A percentile compares a stretch with the other conserved stretches of the same genome.
Conservation (phyloP, 2,797 vertebrate species). For the Hyperoplus lanceolatus region DNA sequence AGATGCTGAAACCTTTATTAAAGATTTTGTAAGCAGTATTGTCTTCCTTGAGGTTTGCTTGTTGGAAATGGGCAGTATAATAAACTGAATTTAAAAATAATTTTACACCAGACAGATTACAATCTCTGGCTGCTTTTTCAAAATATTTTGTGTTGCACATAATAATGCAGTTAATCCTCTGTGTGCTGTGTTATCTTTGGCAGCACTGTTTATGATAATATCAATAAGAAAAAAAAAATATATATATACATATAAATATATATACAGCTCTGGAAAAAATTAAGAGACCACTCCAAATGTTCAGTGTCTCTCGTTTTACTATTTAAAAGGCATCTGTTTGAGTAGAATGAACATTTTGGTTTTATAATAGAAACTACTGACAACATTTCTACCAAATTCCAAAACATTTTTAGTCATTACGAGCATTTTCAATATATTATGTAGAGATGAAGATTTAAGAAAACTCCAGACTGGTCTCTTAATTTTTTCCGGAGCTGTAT, state of each 20-base stretch:
- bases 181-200: slow-evolving; percentile 11
- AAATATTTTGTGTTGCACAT: slow-evolving; percentile 36
- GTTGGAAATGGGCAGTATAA: neutral
- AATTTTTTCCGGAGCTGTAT: neutral
- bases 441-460: no score
- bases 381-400: no score
- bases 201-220: slow-evolving; percentile 37
- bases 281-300: no score
- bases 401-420: no score
- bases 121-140: neutral
- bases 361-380: no score
- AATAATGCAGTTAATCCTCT: slow-evolving; percentile 42
- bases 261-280: no score
- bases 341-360: no score
- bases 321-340: no score
- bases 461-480: no score
- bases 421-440: no score
- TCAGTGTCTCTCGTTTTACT: no score
- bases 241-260: no score
- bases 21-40: neutral
- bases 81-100: neutral
- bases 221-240: neutral
- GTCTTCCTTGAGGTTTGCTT: neutral
- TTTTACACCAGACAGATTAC: neutral
- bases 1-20: neutral